Evolutionary conservation across 2,888 invertebrate species (phyloP).

Genomic region (Drosophila neotestacea): DNA sequence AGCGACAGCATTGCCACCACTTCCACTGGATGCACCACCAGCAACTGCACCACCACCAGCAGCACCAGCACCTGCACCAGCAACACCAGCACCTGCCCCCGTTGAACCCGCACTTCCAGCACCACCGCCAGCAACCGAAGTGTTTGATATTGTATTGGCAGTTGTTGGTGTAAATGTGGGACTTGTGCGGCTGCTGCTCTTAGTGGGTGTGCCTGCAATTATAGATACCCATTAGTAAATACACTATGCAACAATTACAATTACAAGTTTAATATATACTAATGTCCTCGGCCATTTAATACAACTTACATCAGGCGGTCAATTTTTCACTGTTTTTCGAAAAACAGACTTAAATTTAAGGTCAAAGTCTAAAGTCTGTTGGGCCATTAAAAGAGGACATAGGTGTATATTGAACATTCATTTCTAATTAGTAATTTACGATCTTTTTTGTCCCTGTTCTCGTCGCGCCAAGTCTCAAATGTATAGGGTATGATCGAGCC

Average conservation of each 20-base stretch:
- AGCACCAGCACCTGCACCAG: constrained; percentile 15
- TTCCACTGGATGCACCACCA: constrained; percentile 11
- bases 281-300: neutral
- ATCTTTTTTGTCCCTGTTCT: constrained; percentile 87
- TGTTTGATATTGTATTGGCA: constrained; percentile 83
- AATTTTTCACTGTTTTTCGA: no score
- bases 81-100: constrained; percentile 28
- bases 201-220: constrained; percentile 88
- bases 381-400: neutral
- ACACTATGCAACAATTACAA: neutral
- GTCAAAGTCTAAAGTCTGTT: neutral
- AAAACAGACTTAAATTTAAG: no score
- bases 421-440: constrained; percentile 70
- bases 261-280: neutral
- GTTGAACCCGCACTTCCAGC: constrained; percentile 33
- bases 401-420: neutral
- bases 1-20: constrained; percentile 12
- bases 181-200: constrained; percentile 91
- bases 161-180: constrained; percentile 88
- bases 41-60: constrained; percentile 23
- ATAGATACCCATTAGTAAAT: neutral
- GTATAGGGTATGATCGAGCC: constrained; percentile 96
- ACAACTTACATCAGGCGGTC: no score
- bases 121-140: constrained; percentile 65
- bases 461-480: constrained; percentile 97